Evolutionary conservation across 2,888 invertebrate genomes (phyloP), one percentile per base, ranked within the genome.

Genomic region (Chymomyza fuscimana): DNA sequence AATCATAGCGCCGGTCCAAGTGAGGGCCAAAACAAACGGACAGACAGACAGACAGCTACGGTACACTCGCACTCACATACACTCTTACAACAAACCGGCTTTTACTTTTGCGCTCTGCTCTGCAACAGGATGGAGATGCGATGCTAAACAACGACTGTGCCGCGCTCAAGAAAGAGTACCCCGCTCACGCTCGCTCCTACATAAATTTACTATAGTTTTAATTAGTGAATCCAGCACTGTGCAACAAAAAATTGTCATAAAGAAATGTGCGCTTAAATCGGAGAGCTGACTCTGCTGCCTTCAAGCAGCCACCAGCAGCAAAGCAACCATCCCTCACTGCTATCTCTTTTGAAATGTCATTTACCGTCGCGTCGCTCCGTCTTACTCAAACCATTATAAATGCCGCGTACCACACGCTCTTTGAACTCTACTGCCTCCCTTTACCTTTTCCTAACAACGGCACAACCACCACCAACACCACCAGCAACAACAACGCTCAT

Each of bases 321-420:
- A 40, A 32, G 2, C 54, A 25, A 22, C 58, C 58, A 25, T 15
- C 22, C 58, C 22, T 15, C 58, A 29, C 29, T 58, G 58, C 22
- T 29, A 78, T 87, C 82, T 83, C 88, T 83, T 54, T n/a, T 86
- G 70, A 86, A 86, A 81, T 77, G 88, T 72, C 87, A 82, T 82
- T 46, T 51, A 29, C 56, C 22, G 50, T 51, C 66, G n/a, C 50
- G 60, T 19, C 54, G 63, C 63, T 32, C 62, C 5, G n/a, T 22
- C 70, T 69, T 63, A 63, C 86, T 78, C 78, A 78, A 77, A 78
- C 80, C 80, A 62, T 52, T 58, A 73, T 61, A 69, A 73, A 73
- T 70, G 71, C 74, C 74, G 74, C 77, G 63, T 77, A 77, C 77
- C 72, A 54, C 63, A 80, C 81, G 83, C 83, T 83, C 83, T 83